Conservation (phyloP, 2,113 vertebrate species). For the Burhinus bistriatus region DNA sequence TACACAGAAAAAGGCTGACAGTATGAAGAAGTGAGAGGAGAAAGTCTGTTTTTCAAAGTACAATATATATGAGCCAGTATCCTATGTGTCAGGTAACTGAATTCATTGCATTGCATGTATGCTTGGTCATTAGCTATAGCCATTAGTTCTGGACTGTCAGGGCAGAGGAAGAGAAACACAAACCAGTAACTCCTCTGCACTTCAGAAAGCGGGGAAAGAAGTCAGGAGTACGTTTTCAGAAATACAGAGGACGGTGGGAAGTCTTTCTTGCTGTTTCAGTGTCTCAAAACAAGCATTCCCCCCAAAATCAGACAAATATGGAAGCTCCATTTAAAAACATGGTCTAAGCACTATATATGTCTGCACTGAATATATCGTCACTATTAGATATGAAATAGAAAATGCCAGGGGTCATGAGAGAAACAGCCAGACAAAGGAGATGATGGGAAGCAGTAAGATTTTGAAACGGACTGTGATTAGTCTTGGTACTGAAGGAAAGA, state of each 20-base stretch:
- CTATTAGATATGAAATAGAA: neutral
- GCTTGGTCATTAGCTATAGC: neutral
- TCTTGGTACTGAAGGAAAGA: slow-evolving; percentile 2
- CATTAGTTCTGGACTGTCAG: neutral
- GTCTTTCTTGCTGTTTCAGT: neutral
- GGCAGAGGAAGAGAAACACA: neutral
- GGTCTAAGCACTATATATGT: neutral
- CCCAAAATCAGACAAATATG: neutral
- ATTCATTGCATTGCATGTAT: neutral
- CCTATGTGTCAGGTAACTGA: neutral
- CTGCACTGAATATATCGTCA: neutral
- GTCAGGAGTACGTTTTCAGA: neutral
- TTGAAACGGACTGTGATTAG: neutral
- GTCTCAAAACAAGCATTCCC: neutral
- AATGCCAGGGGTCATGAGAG: neutral
- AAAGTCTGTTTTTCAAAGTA: neutral
- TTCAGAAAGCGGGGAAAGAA: neutral
- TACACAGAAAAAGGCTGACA: neutral
- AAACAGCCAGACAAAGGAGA: neutral
- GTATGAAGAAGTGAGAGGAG: neutral
- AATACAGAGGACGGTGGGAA: neutral
- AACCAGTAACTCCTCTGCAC: neutral
- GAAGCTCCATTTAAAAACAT: neutral
- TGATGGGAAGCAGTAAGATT: neutral
- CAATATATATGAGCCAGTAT: neutral